Conservation (phyloP, 2,888 invertebrate genomes). For the Luperina nickerlii region DNA sequence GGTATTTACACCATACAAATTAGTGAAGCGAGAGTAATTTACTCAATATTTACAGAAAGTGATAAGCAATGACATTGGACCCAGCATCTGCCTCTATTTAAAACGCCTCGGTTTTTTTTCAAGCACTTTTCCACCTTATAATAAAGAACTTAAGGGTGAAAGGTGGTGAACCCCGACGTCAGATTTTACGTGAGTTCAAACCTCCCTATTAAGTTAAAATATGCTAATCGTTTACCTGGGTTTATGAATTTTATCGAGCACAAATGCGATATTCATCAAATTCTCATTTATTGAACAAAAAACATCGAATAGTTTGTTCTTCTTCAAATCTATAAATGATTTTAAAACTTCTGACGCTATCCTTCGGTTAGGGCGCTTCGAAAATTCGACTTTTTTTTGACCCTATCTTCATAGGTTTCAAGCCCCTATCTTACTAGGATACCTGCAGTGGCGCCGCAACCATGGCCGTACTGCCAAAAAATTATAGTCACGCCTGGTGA, state of each 20-base stretch:
- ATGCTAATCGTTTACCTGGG: neutral
- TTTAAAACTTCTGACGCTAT: neutral
- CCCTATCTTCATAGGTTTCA: neutral
- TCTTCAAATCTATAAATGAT: neutral
- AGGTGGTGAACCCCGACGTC: neutral
- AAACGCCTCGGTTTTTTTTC: conserved; percentile 7
- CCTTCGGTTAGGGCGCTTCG: neutral
- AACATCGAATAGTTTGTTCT: neutral
- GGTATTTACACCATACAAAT: conserved; percentile 79
- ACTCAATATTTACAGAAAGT: conserved; percentile 67
- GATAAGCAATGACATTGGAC: conserved; percentile 68
- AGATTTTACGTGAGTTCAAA: neutral
- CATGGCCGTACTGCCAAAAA: neutral
- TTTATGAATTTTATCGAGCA: neutral
- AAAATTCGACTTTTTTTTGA: neutral
- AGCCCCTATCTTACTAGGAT: neutral
- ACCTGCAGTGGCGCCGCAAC: neutral
- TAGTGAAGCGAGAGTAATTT: conserved; percentile 71
- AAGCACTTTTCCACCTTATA: neutral
- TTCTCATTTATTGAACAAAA: neutral
- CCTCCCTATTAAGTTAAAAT: neutral
- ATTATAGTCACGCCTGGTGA: neutral
- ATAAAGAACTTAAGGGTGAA: neutral
- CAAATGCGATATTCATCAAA: neutral
- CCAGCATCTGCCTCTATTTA: conserved; percentile 68